Conservation (phyloP, 2,888 invertebrate species). For the Saturnia japonica region DNA sequence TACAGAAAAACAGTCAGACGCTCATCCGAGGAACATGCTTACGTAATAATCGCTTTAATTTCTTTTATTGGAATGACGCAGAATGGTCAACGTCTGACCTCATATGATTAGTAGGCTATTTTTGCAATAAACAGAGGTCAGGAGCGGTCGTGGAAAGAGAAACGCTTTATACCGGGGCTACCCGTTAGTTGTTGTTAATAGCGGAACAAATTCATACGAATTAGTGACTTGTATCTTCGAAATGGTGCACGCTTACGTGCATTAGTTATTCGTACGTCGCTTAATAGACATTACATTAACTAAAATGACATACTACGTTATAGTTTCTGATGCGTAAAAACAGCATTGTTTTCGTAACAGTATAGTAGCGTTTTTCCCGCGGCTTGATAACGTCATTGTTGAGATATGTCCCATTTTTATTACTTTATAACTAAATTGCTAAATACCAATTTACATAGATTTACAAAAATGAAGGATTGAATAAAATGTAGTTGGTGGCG, state of each 20-base stretch:
- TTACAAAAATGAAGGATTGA: too few relatives aligned
- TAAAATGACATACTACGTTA: slow-evolving; percentile 14
- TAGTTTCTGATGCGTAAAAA: slow-evolving; percentile 14
- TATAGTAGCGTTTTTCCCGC: too few relatives aligned
- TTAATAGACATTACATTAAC: slow-evolving; percentile 40
- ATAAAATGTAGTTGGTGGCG: too few relatives aligned
- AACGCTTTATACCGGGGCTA: slow-evolving; percentile 39
- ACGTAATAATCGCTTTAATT: slow-evolving; percentile 16
- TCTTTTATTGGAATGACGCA: slow-evolving; percentile 20
- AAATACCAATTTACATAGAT: too few relatives aligned
- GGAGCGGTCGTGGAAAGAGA: slow-evolving; percentile 42
- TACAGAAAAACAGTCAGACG: slow-evolving; percentile 12
- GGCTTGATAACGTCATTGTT: too few relatives aligned
- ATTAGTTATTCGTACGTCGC: slow-evolving; percentile 41
- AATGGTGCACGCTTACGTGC: slow-evolving; percentile 34
- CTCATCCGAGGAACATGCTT: slow-evolving; percentile 8
- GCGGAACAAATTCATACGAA: slow-evolving; percentile 52
- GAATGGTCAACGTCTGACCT: slow-evolving; percentile 21
- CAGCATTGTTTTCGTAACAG: background rate
- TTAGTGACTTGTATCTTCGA: slow-evolving; percentile 42
- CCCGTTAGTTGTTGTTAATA: slow-evolving; percentile 29
- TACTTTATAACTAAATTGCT: too few relatives aligned
- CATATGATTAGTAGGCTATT: slow-evolving; percentile 13
- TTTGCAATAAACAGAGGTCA: slow-evolving; percentile 37
- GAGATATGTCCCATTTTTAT: too few relatives aligned